Evolutionary conservation across 2,113 vertebrate genomes (phyloP).

Genomic region (Silurus meridionalis): DNA sequence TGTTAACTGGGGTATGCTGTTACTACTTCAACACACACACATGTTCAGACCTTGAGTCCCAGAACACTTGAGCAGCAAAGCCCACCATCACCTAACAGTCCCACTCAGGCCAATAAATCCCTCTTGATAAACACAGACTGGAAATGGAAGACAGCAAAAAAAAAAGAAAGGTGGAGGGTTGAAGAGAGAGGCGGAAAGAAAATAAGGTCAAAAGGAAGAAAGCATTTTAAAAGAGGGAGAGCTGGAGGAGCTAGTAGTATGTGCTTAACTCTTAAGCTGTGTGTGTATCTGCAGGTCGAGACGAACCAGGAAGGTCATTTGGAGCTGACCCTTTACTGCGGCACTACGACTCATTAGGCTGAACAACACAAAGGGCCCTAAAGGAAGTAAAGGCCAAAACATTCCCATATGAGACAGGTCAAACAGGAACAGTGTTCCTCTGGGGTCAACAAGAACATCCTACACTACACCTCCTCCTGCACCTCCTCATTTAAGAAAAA

Average conservation of each 20-base stretch:
- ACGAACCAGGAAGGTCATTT: slow-evolving; percentile 8
- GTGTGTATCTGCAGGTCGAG: slow-evolving; percentile 10
- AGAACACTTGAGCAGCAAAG: slow-evolving; percentile 61
- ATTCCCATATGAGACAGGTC: slow-evolving; percentile 91
- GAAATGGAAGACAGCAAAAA: slow-evolving; percentile 7
- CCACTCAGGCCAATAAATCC: slow-evolving; percentile 76
- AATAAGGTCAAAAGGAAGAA: slow-evolving; percentile 26
- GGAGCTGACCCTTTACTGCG: slow-evolving; percentile 85
- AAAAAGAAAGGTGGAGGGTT: slow-evolving; percentile 39
- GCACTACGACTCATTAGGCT: slow-evolving; percentile 94
- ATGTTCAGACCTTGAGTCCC: slow-evolving; percentile 8
- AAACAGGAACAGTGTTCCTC: slow-evolving; percentile 85
- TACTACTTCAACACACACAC: slow-evolving; percentile 19
- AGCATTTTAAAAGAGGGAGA: not conserved
- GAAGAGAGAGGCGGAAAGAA: slow-evolving; percentile 52
- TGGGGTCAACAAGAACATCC: slow-evolving; percentile 72
- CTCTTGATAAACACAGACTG: slow-evolving; percentile 73
- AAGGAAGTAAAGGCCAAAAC: slow-evolving; percentile 79
- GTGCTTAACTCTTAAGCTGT: not conserved
- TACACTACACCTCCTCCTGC: slow-evolving; percentile 36
- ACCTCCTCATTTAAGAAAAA: not conserved
- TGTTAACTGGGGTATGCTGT: slow-evolving; percentile 22
- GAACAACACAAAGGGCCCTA: slow-evolving; percentile 70
- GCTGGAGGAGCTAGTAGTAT: not conserved
- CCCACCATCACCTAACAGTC: slow-evolving; percentile 72